Base-by-base conservation (phyloP, 1,140 invertebrate genomes). In the Saccostrea glomerata region DNA sequence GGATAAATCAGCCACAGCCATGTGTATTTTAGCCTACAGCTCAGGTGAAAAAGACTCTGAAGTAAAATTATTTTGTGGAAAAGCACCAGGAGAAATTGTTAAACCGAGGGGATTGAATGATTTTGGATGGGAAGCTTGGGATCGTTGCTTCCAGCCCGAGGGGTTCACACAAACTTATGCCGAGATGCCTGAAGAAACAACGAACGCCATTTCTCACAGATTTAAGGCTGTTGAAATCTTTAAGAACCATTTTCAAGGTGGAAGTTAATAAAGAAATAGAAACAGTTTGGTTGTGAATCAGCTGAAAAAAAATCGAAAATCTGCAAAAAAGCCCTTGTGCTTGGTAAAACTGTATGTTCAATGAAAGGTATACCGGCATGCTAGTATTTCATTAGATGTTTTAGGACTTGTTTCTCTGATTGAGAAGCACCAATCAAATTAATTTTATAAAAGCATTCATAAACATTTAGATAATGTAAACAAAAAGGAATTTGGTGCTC, bases 141-240 rank as follows among this genome's bases (percentile, higher is more conserved):
- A 99, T 96, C 97, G 98, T 9, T 97, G 98, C 92, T 99, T 99
- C 93, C 97, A 98, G 93, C 99, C 99, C 0, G 95, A 97, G 40
- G 97, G 97, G 17, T 97, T 97, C 93, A 95, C 97, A 23, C 94
- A 97, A 94, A 99, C 99, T 25, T 99, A 98, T 95, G 99, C 97
- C 2, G 98, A 99, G 96, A 96, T 99, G 96, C 95, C 97, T 5
- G 97, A 97, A 92, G 96, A 96, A 40, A 95, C 96, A 84, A 99
- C 99, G 94, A 99, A 99, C 95, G 95, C 96, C 94, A 98, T 99
- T 91, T 99, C 98, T 20, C 99, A 99, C 95, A 96, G 99, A 91
- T 97, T 96, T 91, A 97, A 96, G 93, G 98, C 98, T 30, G 93
- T 99, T 66, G 95, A 97, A 90, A 96, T 97, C 91, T 93, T 99